Evolutionary conservation across 2,888 invertebrate species (phyloP).

Genomic region (Drosophila pseudotakahashii): DNA sequence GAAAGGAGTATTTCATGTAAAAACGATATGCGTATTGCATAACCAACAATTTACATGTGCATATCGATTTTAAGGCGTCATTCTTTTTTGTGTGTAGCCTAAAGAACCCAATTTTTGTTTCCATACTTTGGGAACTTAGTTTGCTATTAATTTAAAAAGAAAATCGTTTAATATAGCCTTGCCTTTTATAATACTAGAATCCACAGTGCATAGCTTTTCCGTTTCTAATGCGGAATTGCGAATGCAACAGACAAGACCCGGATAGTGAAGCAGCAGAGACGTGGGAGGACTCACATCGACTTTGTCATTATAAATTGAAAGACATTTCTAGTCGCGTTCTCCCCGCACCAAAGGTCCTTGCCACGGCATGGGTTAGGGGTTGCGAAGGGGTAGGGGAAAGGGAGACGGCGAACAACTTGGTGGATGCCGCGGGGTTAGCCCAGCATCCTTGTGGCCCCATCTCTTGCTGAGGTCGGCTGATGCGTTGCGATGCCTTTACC

Average conservation of each 20-base stretch:
- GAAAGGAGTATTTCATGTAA: too few species aligned
- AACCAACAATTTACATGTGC: too few species aligned
- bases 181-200: background rate
- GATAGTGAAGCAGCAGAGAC: background rate
- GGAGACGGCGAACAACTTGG: background rate
- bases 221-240: constrained; percentile 62
- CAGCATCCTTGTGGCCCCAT: constrained; percentile 1
- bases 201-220: constrained; percentile 35
- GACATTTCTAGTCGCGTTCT: constrained; percentile 61
- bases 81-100: too few species aligned
- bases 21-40: too few species aligned
- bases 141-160: too few species aligned
- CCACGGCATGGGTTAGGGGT: constrained; percentile 7
- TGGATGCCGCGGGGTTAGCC: constrained; percentile 13
- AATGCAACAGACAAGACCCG: constrained; percentile 64
- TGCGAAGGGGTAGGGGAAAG: background rate
- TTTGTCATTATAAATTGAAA: constrained; percentile 75
- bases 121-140: too few species aligned
- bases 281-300: constrained; percentile 37
- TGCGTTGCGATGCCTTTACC: constrained; percentile 53
- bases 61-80: too few species aligned
- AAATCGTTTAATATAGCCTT: too few species aligned
- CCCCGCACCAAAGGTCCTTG: constrained; percentile 27
- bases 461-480: constrained; percentile 24
- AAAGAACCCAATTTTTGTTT: too few species aligned